Evolutionary conservation across 2,797 vertebrate genomes (phyloP).

Genomic region (Darevskia nairensis): DNA sequence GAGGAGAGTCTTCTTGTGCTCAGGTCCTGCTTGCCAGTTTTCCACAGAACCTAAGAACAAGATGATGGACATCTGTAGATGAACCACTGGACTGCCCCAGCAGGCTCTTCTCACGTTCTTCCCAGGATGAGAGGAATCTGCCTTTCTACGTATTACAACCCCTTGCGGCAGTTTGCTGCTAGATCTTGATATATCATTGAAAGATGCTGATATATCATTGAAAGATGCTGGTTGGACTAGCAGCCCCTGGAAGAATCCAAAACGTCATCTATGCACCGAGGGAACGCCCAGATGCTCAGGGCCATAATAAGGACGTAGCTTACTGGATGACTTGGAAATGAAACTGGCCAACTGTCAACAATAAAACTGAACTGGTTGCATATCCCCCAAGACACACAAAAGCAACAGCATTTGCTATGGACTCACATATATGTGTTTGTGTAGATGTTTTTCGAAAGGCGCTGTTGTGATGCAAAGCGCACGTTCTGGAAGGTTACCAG

Average conservation of each 20-base stretch:
- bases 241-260: not conserved
- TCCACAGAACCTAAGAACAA: no score
- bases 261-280: not conserved
- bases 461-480: conserved; percentile 51
- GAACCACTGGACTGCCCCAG: no score
- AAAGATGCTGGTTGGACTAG: not conserved
- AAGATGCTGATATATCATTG: not conserved
- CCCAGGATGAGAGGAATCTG: no score
- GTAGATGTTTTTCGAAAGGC: not conserved
- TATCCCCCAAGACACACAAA: not conserved
- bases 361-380: not conserved
- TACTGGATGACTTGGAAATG: not conserved
- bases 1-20: no score
- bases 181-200: not conserved
- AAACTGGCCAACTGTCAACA: not conserved
- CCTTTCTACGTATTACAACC: no score
- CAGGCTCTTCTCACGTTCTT: no score
- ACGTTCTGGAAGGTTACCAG: conserved; percentile 82
- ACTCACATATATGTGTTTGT: not conserved
- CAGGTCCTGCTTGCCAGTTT: no score
- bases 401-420: not conserved
- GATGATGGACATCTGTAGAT: no score
- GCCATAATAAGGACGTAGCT: not conserved
- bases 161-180: not conserved
- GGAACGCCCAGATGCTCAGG: no score